Conservation (phyloP, 1,140 invertebrate species). For the Apis cerana region DNA sequence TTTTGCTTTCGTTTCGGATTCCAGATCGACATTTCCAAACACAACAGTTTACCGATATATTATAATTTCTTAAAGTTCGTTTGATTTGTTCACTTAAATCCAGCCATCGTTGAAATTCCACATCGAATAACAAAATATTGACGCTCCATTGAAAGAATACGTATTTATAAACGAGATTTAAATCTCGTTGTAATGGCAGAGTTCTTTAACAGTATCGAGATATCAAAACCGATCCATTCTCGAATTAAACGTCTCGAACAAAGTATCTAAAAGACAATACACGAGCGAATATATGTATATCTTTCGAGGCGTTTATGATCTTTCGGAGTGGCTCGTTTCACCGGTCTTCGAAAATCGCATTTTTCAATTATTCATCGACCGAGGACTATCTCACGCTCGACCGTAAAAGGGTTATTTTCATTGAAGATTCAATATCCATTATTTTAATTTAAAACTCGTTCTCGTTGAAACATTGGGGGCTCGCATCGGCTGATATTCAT, state of each 20-base stretch:
- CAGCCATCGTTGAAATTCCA: neutral
- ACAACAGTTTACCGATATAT: conserved; percentile 25
- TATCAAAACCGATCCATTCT: neutral
- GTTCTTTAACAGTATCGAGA: neutral
- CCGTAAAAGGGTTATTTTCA: neutral
- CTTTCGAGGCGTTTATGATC: too few relatives aligned
- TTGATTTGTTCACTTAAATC: conserved; percentile 22
- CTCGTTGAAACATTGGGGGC: neutral
- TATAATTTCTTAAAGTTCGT: conserved; percentile 34
- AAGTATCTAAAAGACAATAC: neutral
- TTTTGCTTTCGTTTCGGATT: too few relatives aligned
- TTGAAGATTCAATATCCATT: conserved; percentile 16
- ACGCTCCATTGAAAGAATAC: neutral
- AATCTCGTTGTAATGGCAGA: conserved; percentile 2
- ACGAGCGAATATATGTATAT: neutral
- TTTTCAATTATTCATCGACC: conserved; percentile 11
- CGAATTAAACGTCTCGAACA: neutral
- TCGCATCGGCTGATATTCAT: neutral
- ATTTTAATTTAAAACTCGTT: conserved; percentile 17
- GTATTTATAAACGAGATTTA: neutral
- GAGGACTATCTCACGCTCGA: neutral
- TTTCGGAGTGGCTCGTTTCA: neutral
- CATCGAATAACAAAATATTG: neutral
- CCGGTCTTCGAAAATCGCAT: neutral
- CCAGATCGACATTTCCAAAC: neutral